Evolutionary conservation across 2,888 invertebrate species (phyloP).

Genomic region (Dryobota labecula): DNA sequence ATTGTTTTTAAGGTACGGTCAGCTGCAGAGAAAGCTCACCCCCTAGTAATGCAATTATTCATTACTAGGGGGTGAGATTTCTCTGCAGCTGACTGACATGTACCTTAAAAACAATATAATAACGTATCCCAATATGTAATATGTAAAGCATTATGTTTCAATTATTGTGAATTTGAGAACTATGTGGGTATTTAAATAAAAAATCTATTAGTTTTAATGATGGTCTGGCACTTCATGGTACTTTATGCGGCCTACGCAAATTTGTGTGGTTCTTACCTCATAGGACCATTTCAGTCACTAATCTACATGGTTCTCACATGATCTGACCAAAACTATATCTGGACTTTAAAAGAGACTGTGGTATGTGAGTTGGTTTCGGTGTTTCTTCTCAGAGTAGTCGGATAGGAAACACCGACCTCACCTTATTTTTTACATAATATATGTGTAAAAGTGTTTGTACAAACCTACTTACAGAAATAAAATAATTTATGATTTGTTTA

Average conservation of each 20-base stretch:
- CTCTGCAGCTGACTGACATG: too few relatives aligned
- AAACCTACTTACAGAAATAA: constrained; percentile 2
- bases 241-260: background rate
- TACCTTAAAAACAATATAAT: too few relatives aligned
- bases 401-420: too few relatives aligned
- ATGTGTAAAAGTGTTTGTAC: too few relatives aligned
- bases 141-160: background rate
- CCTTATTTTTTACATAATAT: too few relatives aligned
- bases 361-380: background rate
- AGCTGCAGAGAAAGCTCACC: too few relatives aligned
- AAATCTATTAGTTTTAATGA: background rate
- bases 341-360: background rate
- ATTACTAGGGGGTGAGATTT: too few relatives aligned
- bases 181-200: background rate
- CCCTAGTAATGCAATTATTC: too few relatives aligned
- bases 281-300: background rate
- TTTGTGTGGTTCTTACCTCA: background rate
- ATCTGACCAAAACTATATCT: background rate
- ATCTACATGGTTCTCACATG: background rate
- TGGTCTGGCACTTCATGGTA: background rate
- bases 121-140: background rate
- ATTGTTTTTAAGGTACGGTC: background rate
- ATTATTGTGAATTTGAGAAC: background rate
- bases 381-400: too few relatives aligned
- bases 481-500: background rate